A percentile compares a stretch with the other conserved stretches of the same genome.
phyloP scores from a whole-genome alignment of 2,113 vertebrate genomes.

The Microcebus ravelobensis region DNA sequence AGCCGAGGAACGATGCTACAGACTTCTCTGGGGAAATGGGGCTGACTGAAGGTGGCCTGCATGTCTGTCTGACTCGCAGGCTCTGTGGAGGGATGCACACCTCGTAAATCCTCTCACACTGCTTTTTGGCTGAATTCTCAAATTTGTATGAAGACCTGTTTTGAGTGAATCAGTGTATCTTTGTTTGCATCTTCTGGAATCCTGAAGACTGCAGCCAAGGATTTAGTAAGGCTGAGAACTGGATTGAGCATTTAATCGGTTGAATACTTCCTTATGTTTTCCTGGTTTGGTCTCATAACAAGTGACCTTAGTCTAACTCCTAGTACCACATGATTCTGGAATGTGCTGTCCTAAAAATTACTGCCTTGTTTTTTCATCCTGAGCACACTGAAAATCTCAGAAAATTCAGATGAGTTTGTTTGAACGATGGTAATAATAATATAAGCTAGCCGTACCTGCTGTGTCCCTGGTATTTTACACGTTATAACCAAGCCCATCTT shows the following conservation, averaged over 20 bases:
- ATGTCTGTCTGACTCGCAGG: background rate
- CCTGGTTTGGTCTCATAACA: slow-evolving; percentile 49
- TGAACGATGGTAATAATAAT: background rate
- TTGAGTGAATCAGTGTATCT: slow-evolving; percentile 27
- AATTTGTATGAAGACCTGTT: background rate
- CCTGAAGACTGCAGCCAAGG: slow-evolving; percentile 16
- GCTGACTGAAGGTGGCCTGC: background rate
- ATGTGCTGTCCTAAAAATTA: slow-evolving; percentile 62
- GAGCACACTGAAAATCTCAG: slow-evolving; percentile 6
- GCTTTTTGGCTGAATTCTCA: slow-evolving; percentile 37
- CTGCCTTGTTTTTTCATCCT: slow-evolving; percentile 35
- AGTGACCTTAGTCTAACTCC: slow-evolving; percentile 56
- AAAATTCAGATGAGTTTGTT: slow-evolving; percentile 14
- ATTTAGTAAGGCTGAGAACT: slow-evolving; percentile 10
- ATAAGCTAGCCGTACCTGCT: background rate
- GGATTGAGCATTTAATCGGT: slow-evolving; percentile 25
- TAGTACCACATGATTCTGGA: slow-evolving; percentile 55
- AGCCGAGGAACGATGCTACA: background rate
- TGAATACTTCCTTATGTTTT: slow-evolving; percentile 65
- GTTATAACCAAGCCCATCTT: background rate
- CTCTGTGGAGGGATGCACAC: background rate
- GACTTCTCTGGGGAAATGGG: background rate
- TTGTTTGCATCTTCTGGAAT: slow-evolving; percentile 63
- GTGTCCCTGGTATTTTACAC: background rate
- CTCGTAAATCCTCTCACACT: slow-evolving; percentile 14